Percentiles rank a stretch among this genome's conserved stretches.
phyloP scores from a whole-genome alignment of 2,888 invertebrate species.

The Macaria liturata region DNA sequence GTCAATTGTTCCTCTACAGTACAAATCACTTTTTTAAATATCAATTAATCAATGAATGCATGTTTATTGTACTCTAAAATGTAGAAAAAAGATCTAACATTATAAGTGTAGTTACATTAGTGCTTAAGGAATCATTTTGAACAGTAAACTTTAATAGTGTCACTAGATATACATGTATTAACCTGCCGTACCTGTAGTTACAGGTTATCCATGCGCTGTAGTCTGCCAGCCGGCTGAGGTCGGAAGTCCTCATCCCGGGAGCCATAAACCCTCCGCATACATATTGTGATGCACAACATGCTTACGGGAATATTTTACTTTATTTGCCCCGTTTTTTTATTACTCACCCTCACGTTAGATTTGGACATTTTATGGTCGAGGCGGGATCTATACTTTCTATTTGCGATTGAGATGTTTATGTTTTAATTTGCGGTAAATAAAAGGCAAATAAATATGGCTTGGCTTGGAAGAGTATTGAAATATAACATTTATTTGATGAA shows the following conservation, averaged over 20 bases:
- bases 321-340: constrained; percentile 13
- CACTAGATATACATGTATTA: too few species aligned
- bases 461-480: constrained; percentile 9
- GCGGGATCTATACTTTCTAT: constrained; percentile 2
- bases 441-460: background rate
- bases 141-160: too few species aligned
- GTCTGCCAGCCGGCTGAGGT: constrained; percentile 3
- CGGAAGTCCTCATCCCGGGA: constrained; percentile 16
- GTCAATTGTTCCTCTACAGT: too few species aligned
- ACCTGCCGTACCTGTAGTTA: too few species aligned
- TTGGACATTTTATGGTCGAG: constrained; percentile 11
- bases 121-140: too few species aligned
- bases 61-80: too few species aligned
- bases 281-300: constrained; percentile 16
- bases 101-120: too few species aligned
- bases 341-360: constrained; percentile 5
- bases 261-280: constrained; percentile 15
- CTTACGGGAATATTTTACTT: constrained; percentile 10
- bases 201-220: too few species aligned
- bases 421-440: constrained; percentile 1
- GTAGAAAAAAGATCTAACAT: too few species aligned
- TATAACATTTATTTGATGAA: constrained; percentile 1
- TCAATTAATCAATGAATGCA: too few species aligned
- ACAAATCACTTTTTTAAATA: too few species aligned
- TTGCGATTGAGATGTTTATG: constrained; percentile 2